phyloP scores from a whole-genome alignment of 2,797 vertebrate genomes.

The Staurois parvus region DNA sequence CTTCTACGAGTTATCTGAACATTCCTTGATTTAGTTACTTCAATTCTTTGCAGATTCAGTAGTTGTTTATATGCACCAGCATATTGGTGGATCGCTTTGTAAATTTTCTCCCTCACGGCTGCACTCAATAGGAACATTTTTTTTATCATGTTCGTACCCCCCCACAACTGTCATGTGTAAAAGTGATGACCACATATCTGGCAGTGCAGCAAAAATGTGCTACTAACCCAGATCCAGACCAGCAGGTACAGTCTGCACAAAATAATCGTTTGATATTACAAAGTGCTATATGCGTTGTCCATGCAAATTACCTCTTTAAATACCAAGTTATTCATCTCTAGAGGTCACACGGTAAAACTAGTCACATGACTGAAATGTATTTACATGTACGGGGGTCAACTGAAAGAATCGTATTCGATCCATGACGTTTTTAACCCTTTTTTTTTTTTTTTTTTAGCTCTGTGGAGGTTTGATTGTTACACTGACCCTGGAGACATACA shows the following conservation, averaged over 20 bases:
- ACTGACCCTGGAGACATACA: slow-evolving; percentile 14
- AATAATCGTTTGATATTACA: not conserved
- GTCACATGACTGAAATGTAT: not conserved
- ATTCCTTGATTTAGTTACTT: too few relatives aligned
- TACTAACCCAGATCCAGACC: not conserved
- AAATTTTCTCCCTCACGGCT: too few relatives aligned
- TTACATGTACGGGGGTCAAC: not conserved
- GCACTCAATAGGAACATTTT: too few relatives aligned
- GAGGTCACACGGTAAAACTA: not conserved
- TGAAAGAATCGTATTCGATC: not conserved
- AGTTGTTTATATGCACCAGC: too few relatives aligned
- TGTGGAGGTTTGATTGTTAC: not conserved
- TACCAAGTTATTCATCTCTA: not conserved
- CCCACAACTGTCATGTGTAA: too few relatives aligned
- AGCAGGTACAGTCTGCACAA: not conserved
- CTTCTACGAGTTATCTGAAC: too few relatives aligned
- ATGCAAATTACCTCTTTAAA: not conserved
- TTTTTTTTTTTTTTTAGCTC: too few relatives aligned
- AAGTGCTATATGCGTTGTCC: not conserved
- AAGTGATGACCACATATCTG: too few relatives aligned
- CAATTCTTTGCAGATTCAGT: too few relatives aligned
- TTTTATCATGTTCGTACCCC: too few relatives aligned
- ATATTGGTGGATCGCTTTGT: too few relatives aligned
- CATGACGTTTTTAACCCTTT: not conserved
- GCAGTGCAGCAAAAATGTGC: too few relatives aligned